Evolutionary conservation across 2,113 vertebrate genomes (phyloP).

Genomic region (Lota lota): DNA sequence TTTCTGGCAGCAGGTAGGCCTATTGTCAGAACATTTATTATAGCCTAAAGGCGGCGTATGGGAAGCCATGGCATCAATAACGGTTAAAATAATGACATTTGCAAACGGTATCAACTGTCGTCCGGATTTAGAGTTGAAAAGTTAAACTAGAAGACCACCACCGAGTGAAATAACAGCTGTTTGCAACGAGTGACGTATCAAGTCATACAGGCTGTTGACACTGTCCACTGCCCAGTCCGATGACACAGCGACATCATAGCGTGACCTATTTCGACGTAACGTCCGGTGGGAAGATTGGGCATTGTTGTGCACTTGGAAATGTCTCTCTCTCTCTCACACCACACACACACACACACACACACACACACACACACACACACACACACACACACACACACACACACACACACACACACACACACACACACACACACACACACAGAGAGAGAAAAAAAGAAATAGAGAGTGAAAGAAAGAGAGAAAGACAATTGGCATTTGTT

Average conservation of each 20-base stretch:
- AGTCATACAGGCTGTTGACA: conserved; percentile 33
- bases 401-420: background rate
- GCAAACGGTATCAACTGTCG: background rate
- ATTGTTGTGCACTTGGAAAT: conserved; percentile 7
- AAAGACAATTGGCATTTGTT: conserved; percentile 24
- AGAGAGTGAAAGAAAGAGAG: too few relatives aligned
- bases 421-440: conserved; percentile 8
- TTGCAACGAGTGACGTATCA: conserved; percentile 28
- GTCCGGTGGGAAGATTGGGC: background rate
- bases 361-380: conserved; percentile 14
- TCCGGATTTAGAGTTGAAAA: too few relatives aligned
- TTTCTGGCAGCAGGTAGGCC: too few relatives aligned
- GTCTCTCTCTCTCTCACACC: too few relatives aligned
- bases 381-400: conserved; percentile 8
- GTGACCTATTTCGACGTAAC: background rate
- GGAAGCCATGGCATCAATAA: too few relatives aligned
- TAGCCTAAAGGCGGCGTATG: too few relatives aligned
- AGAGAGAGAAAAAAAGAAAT: background rate
- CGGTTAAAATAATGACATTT: background rate
- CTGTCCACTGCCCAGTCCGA: too few relatives aligned
- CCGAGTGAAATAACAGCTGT: conserved; percentile 9
- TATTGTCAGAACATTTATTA: too few relatives aligned
- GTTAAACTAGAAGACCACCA: conserved; percentile 5
- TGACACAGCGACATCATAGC: too few relatives aligned
- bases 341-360: background rate